Base-by-base conservation (phyloP, 2,797 vertebrate species). In the Coregonus suidteri region DNA sequence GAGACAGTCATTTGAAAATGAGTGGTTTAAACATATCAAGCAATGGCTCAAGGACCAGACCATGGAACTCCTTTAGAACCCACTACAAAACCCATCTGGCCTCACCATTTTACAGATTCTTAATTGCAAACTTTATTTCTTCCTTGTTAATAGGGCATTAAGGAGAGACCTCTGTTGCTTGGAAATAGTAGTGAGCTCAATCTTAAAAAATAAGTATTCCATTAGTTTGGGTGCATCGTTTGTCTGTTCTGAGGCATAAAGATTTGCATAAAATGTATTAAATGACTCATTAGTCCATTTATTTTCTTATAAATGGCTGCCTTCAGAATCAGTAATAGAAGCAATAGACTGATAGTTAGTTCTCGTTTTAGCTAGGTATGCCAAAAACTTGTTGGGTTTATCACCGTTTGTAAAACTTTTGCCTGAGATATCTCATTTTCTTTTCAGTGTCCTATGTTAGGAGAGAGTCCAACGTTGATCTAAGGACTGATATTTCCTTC, bases 201-300 rank as follows among this genome's bases (percentile, higher is more conserved):
- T 6, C 30, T 67, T 16, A 3, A 59, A 15, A 34, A 68, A 73
- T n/a, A 80, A 70, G 16, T 18, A 1, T 53, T 68, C 18, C 59
- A 76, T 80, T 53, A 72, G 14, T 1, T 14, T 37, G 6, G 1
- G 4, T 9, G 41, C 64, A 75, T 68, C 6, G 41, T 6, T 47
- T 47, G 41, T 3, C 41, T 47, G 41, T 47, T 47, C 41, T 3
- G 41, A 47, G 6, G 41, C 41, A 47, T 47, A 47, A 65, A 35
- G 20, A 41, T 77, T 53, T 65, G 71, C 51, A 66, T 70, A n/a
- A 34, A 14, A 74, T 77, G 70, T 35, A 16, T 81, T 16, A 77
- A 35, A 16, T n/a, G 15, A 53, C 41, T 6, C 73, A 51, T 4
- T 78, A 62, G 34, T 56, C 30, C 30, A 37, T 67, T 78, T 56